A percentile compares a stretch with the other conserved stretches of the same genome.
Evolutionary conservation across 1,140 invertebrate species (phyloP).

Genomic region (Sycobia sp.): DNA sequence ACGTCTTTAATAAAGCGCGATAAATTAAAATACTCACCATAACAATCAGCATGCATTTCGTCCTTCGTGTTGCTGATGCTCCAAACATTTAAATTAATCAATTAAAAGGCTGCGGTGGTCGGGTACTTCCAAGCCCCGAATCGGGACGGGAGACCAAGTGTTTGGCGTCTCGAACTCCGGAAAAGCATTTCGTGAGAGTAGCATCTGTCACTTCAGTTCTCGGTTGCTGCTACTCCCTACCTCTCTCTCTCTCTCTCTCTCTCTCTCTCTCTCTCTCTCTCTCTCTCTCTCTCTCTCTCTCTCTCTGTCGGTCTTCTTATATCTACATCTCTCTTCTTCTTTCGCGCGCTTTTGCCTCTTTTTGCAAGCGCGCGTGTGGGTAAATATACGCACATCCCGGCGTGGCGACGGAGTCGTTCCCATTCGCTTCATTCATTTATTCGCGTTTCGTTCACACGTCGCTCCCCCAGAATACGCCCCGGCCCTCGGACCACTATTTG

Average conservation of each 20-base stretch:
- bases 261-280: no score
- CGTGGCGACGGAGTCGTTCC: slow-evolving; percentile 26
- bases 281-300: no score
- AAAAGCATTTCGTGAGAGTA: slow-evolving; percentile 44
- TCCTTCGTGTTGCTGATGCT: neutral
- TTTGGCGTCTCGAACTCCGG: no score
- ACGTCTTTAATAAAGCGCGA: neutral
- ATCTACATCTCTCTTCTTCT: neutral
- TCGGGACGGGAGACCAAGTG: neutral
- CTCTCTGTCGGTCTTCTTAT: no score
- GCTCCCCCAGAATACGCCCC: no score
- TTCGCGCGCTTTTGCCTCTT: neutral
- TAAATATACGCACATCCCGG: neutral
- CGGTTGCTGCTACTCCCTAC: no score
- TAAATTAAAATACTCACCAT: neutral
- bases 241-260: no score
- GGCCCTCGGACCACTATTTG: no score
- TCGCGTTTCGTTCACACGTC: slow-evolving; percentile 42
- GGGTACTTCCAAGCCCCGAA: neutral
- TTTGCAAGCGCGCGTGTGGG: neutral
- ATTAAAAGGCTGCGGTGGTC: slow-evolving; percentile 15
- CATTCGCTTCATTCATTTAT: slow-evolving; percentile 35
- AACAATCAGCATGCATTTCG: no score
- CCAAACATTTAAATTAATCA: slow-evolving; percentile 32
- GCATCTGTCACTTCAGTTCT: slow-evolving; percentile 37